Evolutionary conservation across 2,113 vertebrate species (phyloP), one percentile per base, ranked within the genome.

Genomic region (Penelope pileata): DNA sequence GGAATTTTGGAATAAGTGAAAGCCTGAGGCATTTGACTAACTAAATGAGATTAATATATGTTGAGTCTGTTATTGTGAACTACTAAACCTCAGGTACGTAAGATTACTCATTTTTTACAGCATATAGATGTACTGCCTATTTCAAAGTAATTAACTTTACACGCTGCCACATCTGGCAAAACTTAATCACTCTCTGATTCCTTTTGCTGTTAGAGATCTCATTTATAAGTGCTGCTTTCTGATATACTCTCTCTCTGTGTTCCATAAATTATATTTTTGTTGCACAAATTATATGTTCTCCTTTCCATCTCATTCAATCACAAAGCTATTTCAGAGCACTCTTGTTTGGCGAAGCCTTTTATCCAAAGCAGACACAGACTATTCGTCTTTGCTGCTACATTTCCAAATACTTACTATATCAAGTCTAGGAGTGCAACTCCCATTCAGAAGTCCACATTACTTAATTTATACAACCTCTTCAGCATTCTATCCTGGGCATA

Each of bases 1-100:
- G 80, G 67, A 94, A 93, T 94, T 95, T 94, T 92, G 82, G 69
- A 91, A 82, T 95, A 92, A 95, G 93, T 94, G 75, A 81, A 74
- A 87, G 88, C 94, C 95, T 89, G 73, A 74, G 90, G 94, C 87
- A 82, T 91, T 86, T 89, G 60, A 58, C 86, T 95, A 90, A 86
- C 45, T 90, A 90, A 86, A 94, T 79, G 27, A 86, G 42, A 92
- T 92, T 92, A 94, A 79, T 32, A 38, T 48, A 83, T 58, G 32
- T 29, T 56, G 66, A 94, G 64, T 75, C 40, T 86, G 58, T 72
- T 95, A 75, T 62, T 86, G 56, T 90, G 83, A 91, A 79, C 26
- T 90, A 82, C 74, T 94, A 96, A 95, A 86, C 34, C 42, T 93
- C 53, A 85, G 62, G 30, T 83, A 53, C 79, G 77, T 66, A 72